phyloP scores from a whole-genome alignment of 2,797 vertebrate species.

The Aulostomus chinensis region DNA sequence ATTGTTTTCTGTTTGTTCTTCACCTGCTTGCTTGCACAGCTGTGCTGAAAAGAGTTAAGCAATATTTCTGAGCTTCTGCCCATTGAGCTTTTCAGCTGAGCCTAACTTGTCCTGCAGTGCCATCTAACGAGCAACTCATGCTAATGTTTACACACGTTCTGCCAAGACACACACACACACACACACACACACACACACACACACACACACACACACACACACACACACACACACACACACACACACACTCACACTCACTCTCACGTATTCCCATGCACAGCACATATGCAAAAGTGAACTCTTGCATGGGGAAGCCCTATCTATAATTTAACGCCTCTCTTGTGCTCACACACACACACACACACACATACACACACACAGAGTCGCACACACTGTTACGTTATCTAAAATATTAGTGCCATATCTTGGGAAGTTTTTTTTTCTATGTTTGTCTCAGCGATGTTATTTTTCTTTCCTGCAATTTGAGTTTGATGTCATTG shows the following conservation, averaged over 20 bases:
- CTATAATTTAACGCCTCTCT: too few species aligned
- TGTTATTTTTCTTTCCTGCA: slow-evolving; percentile 49
- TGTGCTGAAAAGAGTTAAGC: slow-evolving; percentile 72
- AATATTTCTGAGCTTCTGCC: slow-evolving; percentile 64
- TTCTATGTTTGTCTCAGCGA: slow-evolving; percentile 25
- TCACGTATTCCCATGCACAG: too few species aligned
- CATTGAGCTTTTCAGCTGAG: slow-evolving; percentile 55
- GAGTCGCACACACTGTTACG: slow-evolving; percentile 29
- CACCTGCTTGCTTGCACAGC: slow-evolving; percentile 56
- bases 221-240: slow-evolving; percentile 32
- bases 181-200: too few species aligned
- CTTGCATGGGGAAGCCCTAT: too few species aligned
- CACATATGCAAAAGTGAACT: too few species aligned
- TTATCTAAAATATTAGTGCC: slow-evolving; percentile 40
- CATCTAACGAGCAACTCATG: slow-evolving; percentile 65
- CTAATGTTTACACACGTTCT: slow-evolving; percentile 74
- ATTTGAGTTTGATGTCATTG: slow-evolving; percentile 61
- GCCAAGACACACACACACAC: slow-evolving; percentile 17
- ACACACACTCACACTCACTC: slow-evolving; percentile 15
- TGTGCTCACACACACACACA: too few species aligned
- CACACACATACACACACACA: slow-evolving; percentile 25
- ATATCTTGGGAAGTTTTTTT: slow-evolving; percentile 31
- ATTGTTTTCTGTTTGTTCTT: slow-evolving; percentile 22
- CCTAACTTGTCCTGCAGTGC: slow-evolving; percentile 66
- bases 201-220: too few species aligned